A percentile compares a stretch with the other conserved stretches of the same genome.
Conservation (phyloP, 2,113 vertebrate species). For the Brienomyrus longianalis region DNA sequence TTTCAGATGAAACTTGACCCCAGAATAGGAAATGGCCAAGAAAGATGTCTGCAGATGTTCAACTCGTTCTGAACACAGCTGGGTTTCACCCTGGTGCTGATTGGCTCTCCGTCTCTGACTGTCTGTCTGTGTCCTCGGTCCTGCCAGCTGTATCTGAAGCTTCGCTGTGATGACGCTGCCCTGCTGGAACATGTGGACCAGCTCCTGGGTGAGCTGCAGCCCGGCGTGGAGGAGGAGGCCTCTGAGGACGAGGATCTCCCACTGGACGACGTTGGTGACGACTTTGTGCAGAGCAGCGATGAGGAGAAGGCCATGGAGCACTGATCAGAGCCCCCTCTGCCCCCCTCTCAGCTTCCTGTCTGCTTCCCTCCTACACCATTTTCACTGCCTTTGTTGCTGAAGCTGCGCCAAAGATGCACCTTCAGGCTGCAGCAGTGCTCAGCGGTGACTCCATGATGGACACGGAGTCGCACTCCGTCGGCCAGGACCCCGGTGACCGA, state of each 20-base stretch:
- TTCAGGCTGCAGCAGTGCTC: not conserved
- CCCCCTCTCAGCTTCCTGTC: not conserved
- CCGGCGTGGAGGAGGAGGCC: constrained; percentile 45
- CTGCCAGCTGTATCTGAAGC: constrained; percentile 61
- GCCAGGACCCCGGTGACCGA: not conserved
- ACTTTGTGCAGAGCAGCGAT: constrained; percentile 49
- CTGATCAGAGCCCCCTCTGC: constrained; percentile 31
- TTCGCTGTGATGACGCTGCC: constrained; percentile 60
- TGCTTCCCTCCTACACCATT: not conserved
- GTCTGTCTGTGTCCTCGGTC: not conserved
- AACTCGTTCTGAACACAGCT: not conserved
- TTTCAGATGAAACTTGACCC: not conserved
- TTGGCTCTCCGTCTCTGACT: not conserved
- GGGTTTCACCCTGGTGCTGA: too few relatives aligned
- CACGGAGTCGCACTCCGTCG: not conserved
- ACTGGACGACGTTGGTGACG: constrained; percentile 54
- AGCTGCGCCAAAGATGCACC: not conserved
- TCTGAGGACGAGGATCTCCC: constrained; percentile 42
- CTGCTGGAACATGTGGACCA: constrained; percentile 63
- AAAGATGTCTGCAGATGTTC: not conserved
- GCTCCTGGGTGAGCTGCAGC: constrained; percentile 55
- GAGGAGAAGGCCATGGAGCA: constrained; percentile 60
- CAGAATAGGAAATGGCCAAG: not conserved
- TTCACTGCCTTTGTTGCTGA: not conserved
- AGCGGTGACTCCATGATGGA: not conserved